Conservation (phyloP, 2,113 vertebrate species). For the Pseudorasbora parva region DNA sequence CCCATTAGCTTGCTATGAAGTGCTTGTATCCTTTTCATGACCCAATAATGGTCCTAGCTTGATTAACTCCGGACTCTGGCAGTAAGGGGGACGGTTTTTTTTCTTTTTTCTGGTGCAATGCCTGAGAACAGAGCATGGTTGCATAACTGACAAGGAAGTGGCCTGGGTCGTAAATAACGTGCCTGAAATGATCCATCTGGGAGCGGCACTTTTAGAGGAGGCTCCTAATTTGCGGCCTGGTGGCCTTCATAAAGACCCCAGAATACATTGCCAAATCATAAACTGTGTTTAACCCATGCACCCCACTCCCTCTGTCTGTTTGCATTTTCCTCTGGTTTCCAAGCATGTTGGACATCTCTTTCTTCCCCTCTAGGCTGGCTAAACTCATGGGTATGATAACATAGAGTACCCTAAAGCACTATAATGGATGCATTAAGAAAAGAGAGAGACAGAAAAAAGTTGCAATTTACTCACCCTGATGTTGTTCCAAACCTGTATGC, state of each 20-base stretch:
- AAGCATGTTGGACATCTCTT: constrained; percentile 64
- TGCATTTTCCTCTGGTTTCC: constrained; percentile 73
- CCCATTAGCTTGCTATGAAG: constrained; percentile 30
- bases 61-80: constrained; percentile 62
- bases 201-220: constrained; percentile 68
- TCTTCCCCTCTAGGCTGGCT: background rate
- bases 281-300: constrained; percentile 70
- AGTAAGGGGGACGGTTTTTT: constrained; percentile 51
- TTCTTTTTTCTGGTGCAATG: constrained; percentile 35
- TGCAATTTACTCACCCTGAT: no score
- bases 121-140: constrained; percentile 63
- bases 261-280: constrained; percentile 67
- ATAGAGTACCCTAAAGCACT: background rate
- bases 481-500: no score
- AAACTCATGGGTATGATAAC: background rate
- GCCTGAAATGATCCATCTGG: constrained; percentile 70
- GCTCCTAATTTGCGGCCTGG: constrained; percentile 70
- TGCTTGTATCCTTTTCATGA: constrained; percentile 45
- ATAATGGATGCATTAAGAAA: background rate
- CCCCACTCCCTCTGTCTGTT: constrained; percentile 72
- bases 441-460: no score
- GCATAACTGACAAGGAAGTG: constrained; percentile 68
- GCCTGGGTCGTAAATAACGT: constrained; percentile 69
- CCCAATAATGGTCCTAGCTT: constrained; percentile 70
- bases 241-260: constrained; percentile 75